A percentile compares a stretch with the other conserved stretches of the same genome.
Evolutionary conservation across 2,888 invertebrate species (phyloP).

Genomic region (Acanthococcus lagerstroemiae): DNA sequence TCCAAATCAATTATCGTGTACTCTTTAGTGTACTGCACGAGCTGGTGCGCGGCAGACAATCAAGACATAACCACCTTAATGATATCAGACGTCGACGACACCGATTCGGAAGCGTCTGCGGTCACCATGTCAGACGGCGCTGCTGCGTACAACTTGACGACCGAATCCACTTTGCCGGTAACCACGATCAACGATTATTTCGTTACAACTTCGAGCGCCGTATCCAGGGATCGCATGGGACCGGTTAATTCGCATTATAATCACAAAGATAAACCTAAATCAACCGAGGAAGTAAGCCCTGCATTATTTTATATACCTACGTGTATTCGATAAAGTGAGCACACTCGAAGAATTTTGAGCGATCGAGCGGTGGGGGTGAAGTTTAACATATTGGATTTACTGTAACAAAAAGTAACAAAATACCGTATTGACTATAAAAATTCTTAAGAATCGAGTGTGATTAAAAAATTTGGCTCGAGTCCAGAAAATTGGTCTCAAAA

Average conservation of each 20-base stretch:
- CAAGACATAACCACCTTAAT: conserved; percentile 16
- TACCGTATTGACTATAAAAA: too few species aligned
- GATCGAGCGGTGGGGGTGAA: too few species aligned
- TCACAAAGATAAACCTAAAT: conserved; percentile 19
- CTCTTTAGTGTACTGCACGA: conserved; percentile 1
- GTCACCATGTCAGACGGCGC: neutral
- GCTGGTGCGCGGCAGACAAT: conserved; percentile 8
- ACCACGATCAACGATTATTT: conserved; percentile 16
- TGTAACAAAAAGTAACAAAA: too few species aligned
- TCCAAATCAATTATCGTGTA: conserved; percentile 8
- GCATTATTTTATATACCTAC: too few species aligned
- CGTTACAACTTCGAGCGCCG: neutral
- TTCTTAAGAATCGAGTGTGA: too few species aligned
- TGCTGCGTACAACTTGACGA: conserved; percentile 2
- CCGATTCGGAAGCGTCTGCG: conserved; percentile 16
- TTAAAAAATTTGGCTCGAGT: too few species aligned
- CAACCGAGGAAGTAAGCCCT: conserved; percentile 11
- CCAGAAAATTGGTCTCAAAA: too few species aligned
- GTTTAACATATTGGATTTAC: too few species aligned
- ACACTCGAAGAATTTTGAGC: too few species aligned
- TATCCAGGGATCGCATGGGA: conserved; percentile 21
- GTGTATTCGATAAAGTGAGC: too few species aligned
- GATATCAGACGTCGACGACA: conserved; percentile 7
- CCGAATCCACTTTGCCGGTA: neutral
- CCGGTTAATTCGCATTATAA: conserved; percentile 15